A percentile compares a stretch with the other conserved stretches of the same genome.
Conservation (phyloP, 1,140 invertebrate genomes). For the Contarinia nasturtii region DNA sequence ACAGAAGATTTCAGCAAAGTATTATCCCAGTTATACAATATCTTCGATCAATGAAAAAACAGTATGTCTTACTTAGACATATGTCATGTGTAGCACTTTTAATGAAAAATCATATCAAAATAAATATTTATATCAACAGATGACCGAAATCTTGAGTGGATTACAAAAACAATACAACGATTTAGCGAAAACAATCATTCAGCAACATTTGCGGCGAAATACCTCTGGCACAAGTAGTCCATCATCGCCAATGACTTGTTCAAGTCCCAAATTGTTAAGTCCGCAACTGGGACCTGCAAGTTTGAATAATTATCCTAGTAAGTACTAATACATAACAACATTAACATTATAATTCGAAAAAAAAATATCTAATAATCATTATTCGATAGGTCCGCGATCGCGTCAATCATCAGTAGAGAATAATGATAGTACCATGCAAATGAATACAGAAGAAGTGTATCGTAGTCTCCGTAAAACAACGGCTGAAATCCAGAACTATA, state of each 20-base stretch:
- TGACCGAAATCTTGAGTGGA: conserved; percentile 60
- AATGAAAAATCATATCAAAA: no score
- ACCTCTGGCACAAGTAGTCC: conserved; percentile 27
- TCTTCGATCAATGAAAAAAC: no score
- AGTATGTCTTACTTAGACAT: no score
- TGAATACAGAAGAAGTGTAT: conserved; percentile 72
- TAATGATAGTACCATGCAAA: conserved; percentile 34
- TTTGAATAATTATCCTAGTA: conserved; percentile 20
- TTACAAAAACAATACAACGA: conserved; percentile 70
- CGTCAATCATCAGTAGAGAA: conserved; percentile 22
- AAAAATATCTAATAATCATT: neutral
- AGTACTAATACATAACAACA: conserved; percentile 1
- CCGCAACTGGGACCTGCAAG: conserved; percentile 19
- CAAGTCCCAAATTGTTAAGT: conserved; percentile 22
- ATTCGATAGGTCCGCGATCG: conserved; percentile 13
- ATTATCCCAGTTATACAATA: no score
- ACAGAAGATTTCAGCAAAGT: no score
- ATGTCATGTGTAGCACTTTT: no score
- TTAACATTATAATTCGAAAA: neutral
- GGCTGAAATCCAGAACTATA: conserved; percentile 82
- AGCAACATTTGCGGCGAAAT: conserved; percentile 53
- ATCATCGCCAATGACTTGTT: conserved; percentile 20
- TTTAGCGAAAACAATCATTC: conserved; percentile 62
- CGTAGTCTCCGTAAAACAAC: conserved; percentile 76
- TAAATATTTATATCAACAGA: conserved; percentile 17